Conservation (phyloP, 2,797 vertebrate species). For the Myotis myotis region DNA sequence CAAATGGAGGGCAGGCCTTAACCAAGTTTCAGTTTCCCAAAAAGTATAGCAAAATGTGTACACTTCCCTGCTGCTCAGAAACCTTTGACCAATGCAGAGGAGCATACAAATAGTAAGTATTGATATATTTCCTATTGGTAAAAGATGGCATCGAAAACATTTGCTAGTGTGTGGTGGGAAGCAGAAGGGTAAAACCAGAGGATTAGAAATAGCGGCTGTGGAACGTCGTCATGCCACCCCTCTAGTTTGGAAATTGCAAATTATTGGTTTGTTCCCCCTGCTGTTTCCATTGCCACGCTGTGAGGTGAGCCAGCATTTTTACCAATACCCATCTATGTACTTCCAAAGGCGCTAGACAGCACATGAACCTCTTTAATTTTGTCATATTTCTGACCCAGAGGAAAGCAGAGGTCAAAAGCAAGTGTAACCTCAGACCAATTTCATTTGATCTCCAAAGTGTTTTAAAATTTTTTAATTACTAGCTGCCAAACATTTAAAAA, state of each 20-base stretch:
- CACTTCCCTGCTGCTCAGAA: background rate
- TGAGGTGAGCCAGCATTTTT: background rate
- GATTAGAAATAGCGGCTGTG: background rate
- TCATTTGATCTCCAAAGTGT: background rate
- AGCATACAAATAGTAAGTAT: background rate
- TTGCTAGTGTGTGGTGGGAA: background rate
- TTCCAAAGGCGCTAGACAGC: background rate
- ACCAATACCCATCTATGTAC: background rate
- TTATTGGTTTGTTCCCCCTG: too few relatives aligned
- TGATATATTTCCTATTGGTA: background rate
- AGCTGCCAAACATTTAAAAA: background rate
- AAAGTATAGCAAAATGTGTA: background rate
- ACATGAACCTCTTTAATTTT: background rate
- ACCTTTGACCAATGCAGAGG: background rate
- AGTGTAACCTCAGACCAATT: background rate
- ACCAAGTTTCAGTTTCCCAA: background rate
- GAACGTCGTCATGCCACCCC: accelerated
- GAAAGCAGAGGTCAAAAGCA: background rate
- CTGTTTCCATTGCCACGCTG: accelerated
- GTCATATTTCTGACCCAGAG: background rate
- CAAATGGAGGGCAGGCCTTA: background rate
- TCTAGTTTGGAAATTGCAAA: background rate
- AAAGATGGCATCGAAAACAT: background rate
- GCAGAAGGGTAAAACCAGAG: background rate
- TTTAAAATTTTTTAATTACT: background rate